Conservation (phyloP, 2,113 vertebrate species). For the Atherinomorus stipes region DNA sequence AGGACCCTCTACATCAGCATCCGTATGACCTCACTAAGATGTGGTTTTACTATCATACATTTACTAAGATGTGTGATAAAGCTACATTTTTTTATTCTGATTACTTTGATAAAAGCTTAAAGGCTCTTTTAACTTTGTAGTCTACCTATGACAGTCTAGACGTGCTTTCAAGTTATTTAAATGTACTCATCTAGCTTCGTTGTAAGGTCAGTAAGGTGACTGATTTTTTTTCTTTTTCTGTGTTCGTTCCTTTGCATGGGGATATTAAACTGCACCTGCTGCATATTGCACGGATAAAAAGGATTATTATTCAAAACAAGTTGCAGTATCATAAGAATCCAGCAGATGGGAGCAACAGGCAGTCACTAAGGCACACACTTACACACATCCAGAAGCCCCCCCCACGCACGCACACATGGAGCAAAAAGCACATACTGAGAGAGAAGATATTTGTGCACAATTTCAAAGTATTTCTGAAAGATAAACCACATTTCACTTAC, state of each 20-base stretch:
- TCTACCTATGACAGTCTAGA: neutral
- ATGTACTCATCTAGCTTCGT: neutral
- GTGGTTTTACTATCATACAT: too few species aligned
- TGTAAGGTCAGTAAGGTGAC: neutral
- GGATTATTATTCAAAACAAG: constrained; percentile 21
- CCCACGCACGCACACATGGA: neutral
- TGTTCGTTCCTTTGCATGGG: too few species aligned
- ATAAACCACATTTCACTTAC: constrained; percentile 51
- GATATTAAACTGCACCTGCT: neutral
- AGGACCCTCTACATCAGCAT: neutral
- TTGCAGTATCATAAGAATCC: constrained; percentile 71
- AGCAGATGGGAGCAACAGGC: constrained; percentile 79
- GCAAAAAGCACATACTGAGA: neutral
- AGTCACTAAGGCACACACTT: neutral
- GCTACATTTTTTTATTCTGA: neutral
- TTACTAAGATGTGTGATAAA: neutral
- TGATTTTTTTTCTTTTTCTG: neutral
- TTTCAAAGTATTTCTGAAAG: constrained; percentile 28
- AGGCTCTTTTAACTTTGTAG: neutral
- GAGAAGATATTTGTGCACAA: neutral
- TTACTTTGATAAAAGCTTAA: neutral
- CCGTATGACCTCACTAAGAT: neutral
- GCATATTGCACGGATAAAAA: constrained; percentile 5
- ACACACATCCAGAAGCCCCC: neutral
- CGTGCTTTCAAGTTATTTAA: constrained; percentile 8